A percentile compares a stretch with the other conserved stretches of the same genome.
Conservation (phyloP, 2,888 invertebrate genomes). For the Zygogramma bicolorata region DNA sequence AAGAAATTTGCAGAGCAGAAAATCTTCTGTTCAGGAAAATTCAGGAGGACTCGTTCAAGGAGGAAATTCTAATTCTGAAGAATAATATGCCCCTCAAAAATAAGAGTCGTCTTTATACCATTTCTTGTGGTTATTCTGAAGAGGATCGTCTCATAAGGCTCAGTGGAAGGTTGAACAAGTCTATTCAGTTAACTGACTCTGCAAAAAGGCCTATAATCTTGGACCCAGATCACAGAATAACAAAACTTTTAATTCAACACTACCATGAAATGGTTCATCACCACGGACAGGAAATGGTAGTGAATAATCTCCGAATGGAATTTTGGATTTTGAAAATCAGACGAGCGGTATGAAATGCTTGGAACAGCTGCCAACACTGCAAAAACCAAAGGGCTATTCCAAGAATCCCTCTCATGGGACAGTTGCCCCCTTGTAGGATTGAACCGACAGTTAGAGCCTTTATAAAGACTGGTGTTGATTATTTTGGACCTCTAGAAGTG, state of each 20-base stretch:
- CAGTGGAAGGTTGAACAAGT: too few species aligned
- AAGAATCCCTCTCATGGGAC: background rate
- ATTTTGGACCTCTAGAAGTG: background rate
- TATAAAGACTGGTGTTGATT: too few species aligned
- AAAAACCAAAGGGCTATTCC: background rate
- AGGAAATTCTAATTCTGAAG: background rate
- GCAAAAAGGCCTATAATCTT: too few species aligned
- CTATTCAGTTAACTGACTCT: too few species aligned
- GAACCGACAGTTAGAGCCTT: too few species aligned
- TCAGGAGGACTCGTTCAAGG: too few species aligned
- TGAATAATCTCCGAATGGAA: background rate
- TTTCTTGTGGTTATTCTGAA: too few species aligned
- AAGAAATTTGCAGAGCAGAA: too few species aligned
- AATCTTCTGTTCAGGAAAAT: too few species aligned
- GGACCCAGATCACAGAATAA: background rate
- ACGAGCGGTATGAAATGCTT: background rate
- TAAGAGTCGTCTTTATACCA: background rate
- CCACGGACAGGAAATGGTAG: background rate
- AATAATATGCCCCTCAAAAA: background rate
- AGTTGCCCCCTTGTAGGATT: background rate
- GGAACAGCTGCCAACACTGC: conserved; percentile 2
- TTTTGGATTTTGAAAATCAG: background rate
- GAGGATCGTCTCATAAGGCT: too few species aligned
- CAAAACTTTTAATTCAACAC: background rate
- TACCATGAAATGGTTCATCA: conserved; percentile 4